Percentiles rank a stretch among this genome's conserved stretches.
phyloP scores from a whole-genome alignment of 1,140 invertebrate species.

The Ips nitidus region DNA sequence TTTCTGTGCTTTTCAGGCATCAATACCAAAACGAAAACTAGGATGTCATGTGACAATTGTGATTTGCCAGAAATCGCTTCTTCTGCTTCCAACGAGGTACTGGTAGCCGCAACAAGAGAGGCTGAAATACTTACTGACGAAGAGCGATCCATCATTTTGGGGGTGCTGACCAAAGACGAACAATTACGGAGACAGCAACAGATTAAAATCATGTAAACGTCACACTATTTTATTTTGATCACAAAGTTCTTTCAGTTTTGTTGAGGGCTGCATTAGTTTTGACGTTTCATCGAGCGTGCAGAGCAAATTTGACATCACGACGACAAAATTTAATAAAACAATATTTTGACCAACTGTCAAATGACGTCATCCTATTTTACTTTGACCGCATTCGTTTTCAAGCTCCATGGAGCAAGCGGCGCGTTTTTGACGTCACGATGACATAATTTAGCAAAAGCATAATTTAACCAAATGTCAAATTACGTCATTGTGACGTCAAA shows the following conservation, averaged over 20 bases:
- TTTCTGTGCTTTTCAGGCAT: not conserved
- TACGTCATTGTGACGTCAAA: too few species aligned
- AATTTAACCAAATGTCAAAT: too few species aligned
- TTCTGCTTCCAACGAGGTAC: conserved; percentile 45
- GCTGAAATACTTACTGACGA: conserved; percentile 45
- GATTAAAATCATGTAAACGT: conserved; percentile 47
- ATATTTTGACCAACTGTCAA: too few species aligned
- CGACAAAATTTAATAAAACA: not conserved
- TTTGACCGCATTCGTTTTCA: too few species aligned
- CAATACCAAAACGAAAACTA: not conserved
- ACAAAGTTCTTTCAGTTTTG: not conserved
- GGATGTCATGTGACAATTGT: conserved; percentile 7
- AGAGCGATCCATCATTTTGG: conserved; percentile 49
- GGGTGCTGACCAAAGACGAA: conserved; percentile 50
- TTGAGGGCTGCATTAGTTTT: not conserved
- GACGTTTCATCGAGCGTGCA: not conserved
- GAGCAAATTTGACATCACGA: not conserved
- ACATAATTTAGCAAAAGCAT: too few species aligned
- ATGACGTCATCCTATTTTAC: too few species aligned
- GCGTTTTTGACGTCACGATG: too few species aligned
- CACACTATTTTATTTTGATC: not conserved
- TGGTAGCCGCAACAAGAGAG: conserved; percentile 46
- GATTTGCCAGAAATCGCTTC: not conserved
- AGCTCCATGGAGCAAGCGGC: too few species aligned
- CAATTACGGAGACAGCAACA: conserved; percentile 47